Base-by-base conservation (phyloP, 1,140 invertebrate genomes). In the Megathymus violae region DNA sequence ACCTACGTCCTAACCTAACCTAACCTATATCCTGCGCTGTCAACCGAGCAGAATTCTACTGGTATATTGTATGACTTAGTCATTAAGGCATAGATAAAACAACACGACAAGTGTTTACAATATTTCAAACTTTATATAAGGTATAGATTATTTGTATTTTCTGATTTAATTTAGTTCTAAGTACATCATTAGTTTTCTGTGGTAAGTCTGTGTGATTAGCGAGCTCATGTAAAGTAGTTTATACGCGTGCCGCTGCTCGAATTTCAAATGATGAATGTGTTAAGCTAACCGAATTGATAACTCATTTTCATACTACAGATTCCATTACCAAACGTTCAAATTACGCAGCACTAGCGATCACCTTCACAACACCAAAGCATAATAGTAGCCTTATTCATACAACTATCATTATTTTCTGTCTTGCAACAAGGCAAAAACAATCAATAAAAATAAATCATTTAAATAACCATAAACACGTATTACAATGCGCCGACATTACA, bases 391-490 rank as follows among this genome's bases (percentile, higher is more conserved):
- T 88, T 85, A 84, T 82, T 82, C 81, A 80, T 80, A 73, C 82
- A 69, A 48, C 76, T 75, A 86, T 87, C 86, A 91, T 91, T 91
- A 91, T 89, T 91, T 89, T 87, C 85, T 87, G 88, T 91, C 88
- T 87, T 52, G 85, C 78, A 87, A 85, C 88, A 88, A 91, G 88
- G 85, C 88, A 82, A 91, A 91, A 89, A 89, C 86, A 87, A 91
- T 91, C 86, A 91, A 91, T 91, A 91, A 91, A 91, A 91, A 91
- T 89, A 91, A 89, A 91, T 91, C 88, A 91, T 91, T 91, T 89
- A 88, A 89, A 91, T 91, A 88, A 88, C 82, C 80, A 89, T 89
- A 91, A 91, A 91, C 85, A 91, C 80, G 80, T 85, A 90, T 83
- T 89, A 90, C 88, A 89, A 90, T 89, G 79, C 83, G 77, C 76